A percentile compares a stretch with the other conserved stretches of the same genome.
phyloP scores from a whole-genome alignment of 2,797 vertebrate genomes.

The Sternarchorhynchus goeldii region DNA sequence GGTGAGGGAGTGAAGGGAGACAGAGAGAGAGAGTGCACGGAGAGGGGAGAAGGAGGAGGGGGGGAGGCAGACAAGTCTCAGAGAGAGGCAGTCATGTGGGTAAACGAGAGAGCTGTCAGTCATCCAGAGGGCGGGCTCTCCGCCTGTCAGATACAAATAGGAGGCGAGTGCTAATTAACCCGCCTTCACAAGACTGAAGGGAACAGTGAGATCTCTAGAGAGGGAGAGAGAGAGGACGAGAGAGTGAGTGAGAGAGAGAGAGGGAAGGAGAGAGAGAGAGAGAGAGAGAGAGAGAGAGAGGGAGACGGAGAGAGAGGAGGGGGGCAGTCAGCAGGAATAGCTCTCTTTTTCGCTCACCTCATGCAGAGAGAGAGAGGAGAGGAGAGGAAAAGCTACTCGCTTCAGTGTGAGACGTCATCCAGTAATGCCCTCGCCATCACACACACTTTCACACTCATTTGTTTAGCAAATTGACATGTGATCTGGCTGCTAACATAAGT shows the following conservation, averaged over 20 bases:
- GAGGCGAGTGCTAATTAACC: slow-evolving; percentile 73
- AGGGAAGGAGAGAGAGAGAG: background rate
- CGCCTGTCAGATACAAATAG: slow-evolving; percentile 77
- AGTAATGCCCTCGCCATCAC: slow-evolving; percentile 5
- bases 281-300: background rate
- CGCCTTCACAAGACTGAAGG: slow-evolving; percentile 64
- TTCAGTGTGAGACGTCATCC: slow-evolving; percentile 21
- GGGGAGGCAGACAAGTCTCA: slow-evolving; percentile 44
- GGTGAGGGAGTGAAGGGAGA: slow-evolving; percentile 33
- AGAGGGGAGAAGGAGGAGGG: slow-evolving; percentile 50
- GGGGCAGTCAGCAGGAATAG: slow-evolving; percentile 50
- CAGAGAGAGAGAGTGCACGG: slow-evolving; percentile 44
- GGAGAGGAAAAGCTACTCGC: slow-evolving; percentile 24
- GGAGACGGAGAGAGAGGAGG: slow-evolving; percentile 11
- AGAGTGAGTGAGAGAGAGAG: slow-evolving; percentile 16
- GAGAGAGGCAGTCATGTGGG: slow-evolving; percentile 56
- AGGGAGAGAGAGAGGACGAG: slow-evolving; percentile 35
- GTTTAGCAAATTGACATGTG: slow-evolving; percentile 20
- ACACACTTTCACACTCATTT: slow-evolving; percentile 28
- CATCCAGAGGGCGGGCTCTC: slow-evolving; percentile 62
- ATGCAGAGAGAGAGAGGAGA: slow-evolving; percentile 27
- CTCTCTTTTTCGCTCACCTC: slow-evolving; percentile 39
- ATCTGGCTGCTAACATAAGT: background rate
- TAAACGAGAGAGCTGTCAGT: slow-evolving; percentile 71
- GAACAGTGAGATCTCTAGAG: slow-evolving; percentile 54